Percentiles rank a stretch among this genome's conserved stretches.
Evolutionary conservation across 2,888 invertebrate species (phyloP).

Genomic region (Plagodis pulveraria): DNA sequence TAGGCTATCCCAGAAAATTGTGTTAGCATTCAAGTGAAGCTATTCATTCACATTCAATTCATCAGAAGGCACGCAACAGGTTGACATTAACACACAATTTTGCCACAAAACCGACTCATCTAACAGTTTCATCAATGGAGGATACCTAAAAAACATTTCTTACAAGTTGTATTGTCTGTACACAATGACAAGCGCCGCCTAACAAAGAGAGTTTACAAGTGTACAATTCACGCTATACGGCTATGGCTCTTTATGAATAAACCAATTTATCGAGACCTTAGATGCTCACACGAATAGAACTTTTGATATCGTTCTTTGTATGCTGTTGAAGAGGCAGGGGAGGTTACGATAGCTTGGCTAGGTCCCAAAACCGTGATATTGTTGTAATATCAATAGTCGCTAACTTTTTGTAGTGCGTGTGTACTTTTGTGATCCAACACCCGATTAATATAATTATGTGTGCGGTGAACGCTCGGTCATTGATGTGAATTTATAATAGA

Average conservation of each 20-base stretch:
- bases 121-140: constrained; percentile 79
- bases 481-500: constrained; percentile 32
- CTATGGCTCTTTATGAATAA: constrained; percentile 78
- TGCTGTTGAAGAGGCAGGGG: constrained; percentile 43
- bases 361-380: constrained; percentile 80
- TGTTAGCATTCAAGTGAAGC: constrained; percentile 47
- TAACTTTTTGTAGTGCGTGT: constrained; percentile 75
- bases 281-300: constrained; percentile 52
- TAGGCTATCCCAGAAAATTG: constrained; percentile 23
- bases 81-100: constrained; percentile 70
- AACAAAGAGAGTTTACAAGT: constrained; percentile 82
- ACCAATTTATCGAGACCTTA: constrained; percentile 69
- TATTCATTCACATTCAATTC: constrained; percentile 59
- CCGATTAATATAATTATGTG: constrained; percentile 77
- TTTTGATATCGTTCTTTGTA: constrained; percentile 45
- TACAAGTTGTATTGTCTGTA: constrained; percentile 82
- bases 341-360: constrained; percentile 65
- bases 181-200: constrained; percentile 79
- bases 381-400: constrained; percentile 80
- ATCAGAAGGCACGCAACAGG: constrained; percentile 67
- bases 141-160: constrained; percentile 83
- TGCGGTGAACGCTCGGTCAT: constrained; percentile 48
- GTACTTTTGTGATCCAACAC: constrained; percentile 70
- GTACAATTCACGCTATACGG: constrained; percentile 74
- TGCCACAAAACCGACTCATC: constrained; percentile 72